Evolutionary conservation across 2,113 vertebrate genomes (phyloP), one percentile per base, ranked within the genome.

Genomic region (Castor canadensis): DNA sequence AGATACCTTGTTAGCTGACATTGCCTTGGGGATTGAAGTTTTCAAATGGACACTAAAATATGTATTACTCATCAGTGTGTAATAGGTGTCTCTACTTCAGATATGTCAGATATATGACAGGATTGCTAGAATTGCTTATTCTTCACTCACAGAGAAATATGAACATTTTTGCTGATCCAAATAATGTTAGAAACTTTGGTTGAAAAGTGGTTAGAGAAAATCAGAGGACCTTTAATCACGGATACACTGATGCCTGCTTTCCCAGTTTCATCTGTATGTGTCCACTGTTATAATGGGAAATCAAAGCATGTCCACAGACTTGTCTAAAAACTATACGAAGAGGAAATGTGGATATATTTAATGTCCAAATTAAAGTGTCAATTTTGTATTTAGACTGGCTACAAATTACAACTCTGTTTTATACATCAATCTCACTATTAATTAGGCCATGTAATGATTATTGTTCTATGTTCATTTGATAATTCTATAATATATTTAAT

Each of bases 1-100:
- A 98, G 97, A 97, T 97, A 98, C 97, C 97, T 98, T 98, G 97
- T 96, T 20, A 90, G 89, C 81, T 94, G 84, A 95, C 77, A 87
- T 96, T 94, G 93, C 93, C 95, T 91, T 47, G 35, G 97, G 91
- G 89, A 97, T 79, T 1, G 0, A 7, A 91, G 95, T 92, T 93
- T 96, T 94, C 90, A 95, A 94, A 93, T 32, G 79, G 30, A 66
- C 28, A 73, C 10, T 69, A 6, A 54, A 54, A 96, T 75, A 72
- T 71, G 6, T 6, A 52, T 85, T 40, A 84, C 77, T 62, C 79
- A 76, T 15, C 2, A 67, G 73, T 49, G 69, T 47, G 83, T 20
- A 12, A 77, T 62, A 64, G 3, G 2, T 17, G 64, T 73, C 5
- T 82, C 28, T 64, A 56, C 3, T 10, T 30, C n/a, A 69, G 38